Evolutionary conservation across 2,888 invertebrate genomes (phyloP).

Genomic region (Agelastica alni): DNA sequence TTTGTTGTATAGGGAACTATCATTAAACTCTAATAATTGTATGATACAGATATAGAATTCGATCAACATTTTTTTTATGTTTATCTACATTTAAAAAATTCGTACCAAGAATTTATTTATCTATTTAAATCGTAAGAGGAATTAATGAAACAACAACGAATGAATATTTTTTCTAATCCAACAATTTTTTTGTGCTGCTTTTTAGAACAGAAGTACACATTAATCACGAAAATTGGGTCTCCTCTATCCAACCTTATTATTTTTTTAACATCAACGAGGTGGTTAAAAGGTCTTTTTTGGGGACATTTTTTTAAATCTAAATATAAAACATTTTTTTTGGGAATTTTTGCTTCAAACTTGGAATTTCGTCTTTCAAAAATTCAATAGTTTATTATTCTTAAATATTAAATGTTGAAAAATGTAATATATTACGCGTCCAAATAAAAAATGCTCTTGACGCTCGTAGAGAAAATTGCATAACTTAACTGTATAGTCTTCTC

Average conservation of each 20-base stretch:
- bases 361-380: no score
- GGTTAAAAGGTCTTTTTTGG: no score
- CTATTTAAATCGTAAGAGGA: conserved; percentile 3
- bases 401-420: no score
- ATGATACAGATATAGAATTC: conserved; percentile 12
- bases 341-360: no score
- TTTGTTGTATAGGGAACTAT: conserved; percentile 17
- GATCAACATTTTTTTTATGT: conserved; percentile 6
- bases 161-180: conserved; percentile 14
- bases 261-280: background rate
- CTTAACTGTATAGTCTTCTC: no score
- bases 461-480: no score
- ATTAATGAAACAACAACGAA: conserved; percentile 12
- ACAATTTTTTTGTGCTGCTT: conserved; percentile 21
- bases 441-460: no score
- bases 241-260: conserved; percentile 24
- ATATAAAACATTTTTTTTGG: no score
- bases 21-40: conserved; percentile 13
- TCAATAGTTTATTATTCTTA: no score
- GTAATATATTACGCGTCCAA: no score
- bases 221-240: conserved; percentile 23
- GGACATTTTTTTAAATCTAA: no score
- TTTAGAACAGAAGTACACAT: conserved; percentile 28
- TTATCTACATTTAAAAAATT: background rate
- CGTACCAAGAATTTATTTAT: conserved; percentile 20